Evolutionary conservation across 1,140 invertebrate species (phyloP).

Genomic region (Drosophila repleta): DNA sequence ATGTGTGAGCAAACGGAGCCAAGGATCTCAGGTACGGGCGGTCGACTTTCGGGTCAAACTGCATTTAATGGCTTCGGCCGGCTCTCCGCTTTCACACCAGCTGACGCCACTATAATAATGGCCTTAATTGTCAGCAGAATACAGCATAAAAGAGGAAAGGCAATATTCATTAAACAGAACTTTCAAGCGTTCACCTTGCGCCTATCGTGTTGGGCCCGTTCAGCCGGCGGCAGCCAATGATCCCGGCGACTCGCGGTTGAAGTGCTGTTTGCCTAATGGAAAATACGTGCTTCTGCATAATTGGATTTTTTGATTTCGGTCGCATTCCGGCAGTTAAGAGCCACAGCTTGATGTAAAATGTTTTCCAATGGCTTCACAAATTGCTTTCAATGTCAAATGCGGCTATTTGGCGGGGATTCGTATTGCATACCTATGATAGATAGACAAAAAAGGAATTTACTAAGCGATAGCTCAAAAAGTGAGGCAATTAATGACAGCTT

Average conservation of each 20-base stretch:
- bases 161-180: slow-evolving; percentile 1
- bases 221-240: neutral
- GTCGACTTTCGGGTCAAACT: slow-evolving; percentile 26
- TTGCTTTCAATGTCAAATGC: slow-evolving; percentile 49
- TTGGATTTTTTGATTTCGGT: slow-evolving; percentile 67
- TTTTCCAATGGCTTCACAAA: slow-evolving; percentile 57
- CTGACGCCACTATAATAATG: slow-evolving; percentile 55
- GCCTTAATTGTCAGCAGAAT: slow-evolving; percentile 61
- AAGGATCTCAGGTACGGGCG: neutral
- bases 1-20: slow-evolving; percentile 33
- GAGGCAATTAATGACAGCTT: too few relatives aligned
- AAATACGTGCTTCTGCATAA: slow-evolving; percentile 74
- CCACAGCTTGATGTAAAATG: slow-evolving; percentile 51
- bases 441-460: neutral
- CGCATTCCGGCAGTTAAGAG: slow-evolving; percentile 36
- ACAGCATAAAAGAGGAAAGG: slow-evolving; percentile 1
- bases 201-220: slow-evolving; percentile 52
- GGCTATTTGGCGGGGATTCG: slow-evolving; percentile 4
- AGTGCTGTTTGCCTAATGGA: slow-evolving; percentile 73
- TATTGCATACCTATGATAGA: neutral
- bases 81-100: slow-evolving; percentile 34
- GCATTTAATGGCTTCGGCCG: slow-evolving; percentile 49
- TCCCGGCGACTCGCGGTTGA: slow-evolving; percentile 21
- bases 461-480: too few relatives aligned
- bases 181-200: slow-evolving; percentile 38